Evolutionary conservation across 2,113 vertebrate genomes (phyloP).

Genomic region (Myrmophylax atrothorax): DNA sequence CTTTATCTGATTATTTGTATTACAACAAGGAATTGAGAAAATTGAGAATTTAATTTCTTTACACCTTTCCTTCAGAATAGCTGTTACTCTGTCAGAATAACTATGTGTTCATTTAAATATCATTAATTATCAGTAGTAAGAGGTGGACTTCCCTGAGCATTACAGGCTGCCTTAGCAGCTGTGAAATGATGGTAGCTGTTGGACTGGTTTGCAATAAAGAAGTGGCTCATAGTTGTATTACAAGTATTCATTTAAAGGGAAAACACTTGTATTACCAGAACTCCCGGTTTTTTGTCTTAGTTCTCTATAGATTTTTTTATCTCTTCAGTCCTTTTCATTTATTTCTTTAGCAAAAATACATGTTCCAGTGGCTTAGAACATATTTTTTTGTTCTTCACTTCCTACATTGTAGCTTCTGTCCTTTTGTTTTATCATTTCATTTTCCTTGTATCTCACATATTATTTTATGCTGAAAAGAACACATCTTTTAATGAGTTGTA

Average conservation of each 20-base stretch:
- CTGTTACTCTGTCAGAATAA: neutral
- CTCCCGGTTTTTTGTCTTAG: slow-evolving; percentile 5
- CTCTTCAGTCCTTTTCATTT: slow-evolving; percentile 27
- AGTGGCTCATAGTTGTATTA: neutral
- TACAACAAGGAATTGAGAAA: slow-evolving; percentile 32
- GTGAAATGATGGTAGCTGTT: neutral
- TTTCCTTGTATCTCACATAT: neutral
- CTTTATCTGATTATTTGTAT: slow-evolving; percentile 55
- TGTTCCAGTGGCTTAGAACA: neutral
- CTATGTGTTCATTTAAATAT: slow-evolving; percentile 14
- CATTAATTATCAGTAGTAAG: slow-evolving; percentile 10
- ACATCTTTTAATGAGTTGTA: neutral
- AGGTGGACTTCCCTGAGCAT: neutral
- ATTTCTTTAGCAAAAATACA: neutral
- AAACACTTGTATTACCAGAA: neutral
- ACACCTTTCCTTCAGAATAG: neutral
- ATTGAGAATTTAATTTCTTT: slow-evolving; percentile 43
- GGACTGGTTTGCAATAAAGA: neutral
- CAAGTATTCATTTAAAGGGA: neutral
- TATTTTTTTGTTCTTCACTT: slow-evolving; percentile 19
- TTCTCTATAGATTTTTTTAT: neutral
- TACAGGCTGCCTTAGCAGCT: neutral
- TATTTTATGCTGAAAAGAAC: neutral
- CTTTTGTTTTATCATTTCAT: neutral
- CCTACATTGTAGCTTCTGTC: neutral